Percentiles rank a stretch among this genome's conserved stretches.
Conservation (phyloP, 1,140 invertebrate genomes). For the Lucilia sericata region DNA sequence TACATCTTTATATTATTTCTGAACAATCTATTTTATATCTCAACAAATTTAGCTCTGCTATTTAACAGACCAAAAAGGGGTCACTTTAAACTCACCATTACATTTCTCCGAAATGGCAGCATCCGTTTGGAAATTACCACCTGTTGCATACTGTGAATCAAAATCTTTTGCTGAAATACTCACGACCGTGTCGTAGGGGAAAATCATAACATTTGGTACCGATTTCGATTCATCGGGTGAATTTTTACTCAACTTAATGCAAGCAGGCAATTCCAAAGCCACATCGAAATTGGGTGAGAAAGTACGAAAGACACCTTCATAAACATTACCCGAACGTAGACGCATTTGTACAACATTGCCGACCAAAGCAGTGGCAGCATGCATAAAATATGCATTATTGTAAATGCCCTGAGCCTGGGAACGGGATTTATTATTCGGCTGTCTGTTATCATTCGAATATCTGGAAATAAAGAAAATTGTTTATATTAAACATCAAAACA, state of each 20-base stretch:
- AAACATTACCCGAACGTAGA: constrained; percentile 83
- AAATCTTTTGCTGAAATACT: constrained; percentile 83
- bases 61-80: too few species aligned
- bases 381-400: constrained; percentile 88
- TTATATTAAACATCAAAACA: neutral
- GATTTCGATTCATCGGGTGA: constrained; percentile 70
- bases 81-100: constrained; percentile 70
- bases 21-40: too few species aligned
- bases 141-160: constrained; percentile 88
- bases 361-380: constrained; percentile 83
- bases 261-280: constrained; percentile 86
- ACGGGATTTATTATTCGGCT: constrained; percentile 49
- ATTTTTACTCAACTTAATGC: constrained; percentile 75
- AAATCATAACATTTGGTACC: constrained; percentile 86
- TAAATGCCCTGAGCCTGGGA: constrained; percentile 83
- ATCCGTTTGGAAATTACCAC: constrained; percentile 88
- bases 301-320: constrained; percentile 88
- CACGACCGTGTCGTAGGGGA: constrained; percentile 85
- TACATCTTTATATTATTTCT: too few species aligned
- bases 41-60: too few species aligned
- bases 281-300: constrained; percentile 87
- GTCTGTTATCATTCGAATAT: constrained; percentile 47
- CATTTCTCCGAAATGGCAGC: constrained; percentile 76
- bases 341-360: constrained; percentile 85
- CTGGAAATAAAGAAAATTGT: constrained; percentile 44